These are phyloP conservation scores for Theonella swinhoei DNA, from an alignment of 37 sponge, comb jelly and placozoan species.

Conservation along the genomic window DNA sequence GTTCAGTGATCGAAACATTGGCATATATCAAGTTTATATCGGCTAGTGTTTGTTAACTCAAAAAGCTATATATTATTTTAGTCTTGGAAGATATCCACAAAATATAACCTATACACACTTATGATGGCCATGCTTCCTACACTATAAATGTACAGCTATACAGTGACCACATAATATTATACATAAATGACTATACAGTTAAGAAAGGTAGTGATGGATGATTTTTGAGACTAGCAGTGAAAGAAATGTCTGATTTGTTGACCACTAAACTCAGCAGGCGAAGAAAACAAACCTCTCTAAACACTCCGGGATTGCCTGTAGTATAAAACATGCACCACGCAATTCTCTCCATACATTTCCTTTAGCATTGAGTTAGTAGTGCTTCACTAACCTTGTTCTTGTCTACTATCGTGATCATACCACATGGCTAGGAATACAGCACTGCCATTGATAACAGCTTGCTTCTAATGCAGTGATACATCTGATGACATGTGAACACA, in stretches of 20 bases:
- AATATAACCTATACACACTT: too few relatives aligned
- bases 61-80: too few relatives aligned
- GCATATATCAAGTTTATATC: too few relatives aligned
- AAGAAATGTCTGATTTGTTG: background rate
- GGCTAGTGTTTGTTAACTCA: too few relatives aligned
- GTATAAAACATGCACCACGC: background rate
- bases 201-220: background rate
- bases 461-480: background rate
- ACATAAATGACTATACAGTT: background rate
- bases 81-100: too few relatives aligned
- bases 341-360: too few relatives aligned
- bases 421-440: constrained; percentile 12
- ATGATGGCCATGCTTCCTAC: too few relatives aligned
- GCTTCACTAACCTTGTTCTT: background rate
- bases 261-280: constrained; percentile 8
- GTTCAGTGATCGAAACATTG: too few relatives aligned
- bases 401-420: background rate
- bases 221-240: background rate
- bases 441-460: background rate
- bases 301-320: background rate
- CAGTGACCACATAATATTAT: too few relatives aligned
- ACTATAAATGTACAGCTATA: too few relatives aligned
- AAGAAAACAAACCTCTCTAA: constrained; percentile 12
- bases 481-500: background rate
- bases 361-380: too few relatives aligned